Base-by-base conservation (phyloP, 2,113 vertebrate genomes). In the Melozone crissalis region DNA sequence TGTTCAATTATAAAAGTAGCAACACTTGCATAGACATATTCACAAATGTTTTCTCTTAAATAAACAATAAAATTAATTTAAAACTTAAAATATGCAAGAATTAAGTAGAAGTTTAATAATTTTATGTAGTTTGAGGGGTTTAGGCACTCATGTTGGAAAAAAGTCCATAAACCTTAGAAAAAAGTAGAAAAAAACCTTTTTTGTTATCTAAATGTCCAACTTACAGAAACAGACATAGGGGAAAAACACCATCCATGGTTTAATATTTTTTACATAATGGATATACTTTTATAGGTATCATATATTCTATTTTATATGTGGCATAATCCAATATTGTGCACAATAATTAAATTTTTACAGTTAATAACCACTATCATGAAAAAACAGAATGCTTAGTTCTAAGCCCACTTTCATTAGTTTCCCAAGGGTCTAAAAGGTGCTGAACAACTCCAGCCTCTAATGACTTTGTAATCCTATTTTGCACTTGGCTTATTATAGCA, bases 381-480 rank as follows among this genome's bases (percentile, higher is more conserved):
- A 72, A 18, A 79, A 52, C 16, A 46, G 18, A 88, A 73, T 81
- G 10, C 22, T 82, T 89, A 31, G 21, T 47, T 84, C 61, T 87
- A 90, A 95, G 90, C 14, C 43, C 30, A 76, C 39, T 73, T 73
- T 72, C 35, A 58, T 72, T 87, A 88, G 43, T 86, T 90, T 93
- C 80, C 62, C 82, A 92, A 69, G 43, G 16, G 30, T 44, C 71
- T 93, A 77, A 91, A 93, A 92, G 73, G 86, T 87, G 43, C 80
- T 80, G 62, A 90, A 75, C 31, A 92, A 62, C 58, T 84, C 46
- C 19, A 89, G 57, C 61, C 57, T 76, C 54, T 94, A 87, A 90
- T 74, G 73, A 89, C 77, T 93, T 76, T 21, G 44, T 71, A 90
- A 94, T 92, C 86, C 80, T 90, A 68, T 92, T 94, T 90, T 93